Percentiles rank a stretch among this genome's conserved stretches.
These are phyloP conservation scores for Ambastaia sidthimunki DNA, from an alignment of 2,797 vertebrate species.

Conservation along the genomic window DNA sequence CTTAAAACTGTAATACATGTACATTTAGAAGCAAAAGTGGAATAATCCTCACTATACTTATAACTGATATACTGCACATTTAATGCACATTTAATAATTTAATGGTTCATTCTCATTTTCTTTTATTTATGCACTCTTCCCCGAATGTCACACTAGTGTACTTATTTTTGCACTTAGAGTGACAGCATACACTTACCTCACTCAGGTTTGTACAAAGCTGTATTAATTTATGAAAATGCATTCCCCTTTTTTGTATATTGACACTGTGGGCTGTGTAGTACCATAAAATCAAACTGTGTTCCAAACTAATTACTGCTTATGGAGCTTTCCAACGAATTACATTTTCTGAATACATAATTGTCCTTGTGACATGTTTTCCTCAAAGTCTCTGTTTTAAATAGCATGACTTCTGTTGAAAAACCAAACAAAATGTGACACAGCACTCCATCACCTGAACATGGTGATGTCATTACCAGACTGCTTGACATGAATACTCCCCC, in stretches of 20 bases:
- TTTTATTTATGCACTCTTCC: neutral
- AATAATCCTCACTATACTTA: neutral
- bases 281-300: conserved; percentile 39
- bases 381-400: conserved; percentile 64
- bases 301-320: conserved; percentile 38
- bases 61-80: neutral
- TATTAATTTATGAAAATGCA: conserved; percentile 38
- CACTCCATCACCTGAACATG: conserved; percentile 70
- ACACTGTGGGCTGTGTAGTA: conserved; percentile 18
- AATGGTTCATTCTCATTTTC: neutral
- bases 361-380: conserved; percentile 68
- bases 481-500: conserved; percentile 45
- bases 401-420: conserved; percentile 72
- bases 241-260: conserved; percentile 34
- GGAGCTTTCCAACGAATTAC: conserved; percentile 29
- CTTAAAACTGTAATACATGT: too few relatives aligned
- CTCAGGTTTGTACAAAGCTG: conserved; percentile 29
- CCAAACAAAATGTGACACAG: conserved; percentile 71
- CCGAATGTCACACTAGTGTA: neutral
- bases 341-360: conserved; percentile 52
- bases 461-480: conserved; percentile 66
- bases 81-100: neutral
- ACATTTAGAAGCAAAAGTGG: too few relatives aligned
- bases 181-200: conserved; percentile 29
- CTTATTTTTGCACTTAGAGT: neutral